phyloP scores from a whole-genome alignment of 2,888 invertebrate species.

The Drosophila melanocephala region DNA sequence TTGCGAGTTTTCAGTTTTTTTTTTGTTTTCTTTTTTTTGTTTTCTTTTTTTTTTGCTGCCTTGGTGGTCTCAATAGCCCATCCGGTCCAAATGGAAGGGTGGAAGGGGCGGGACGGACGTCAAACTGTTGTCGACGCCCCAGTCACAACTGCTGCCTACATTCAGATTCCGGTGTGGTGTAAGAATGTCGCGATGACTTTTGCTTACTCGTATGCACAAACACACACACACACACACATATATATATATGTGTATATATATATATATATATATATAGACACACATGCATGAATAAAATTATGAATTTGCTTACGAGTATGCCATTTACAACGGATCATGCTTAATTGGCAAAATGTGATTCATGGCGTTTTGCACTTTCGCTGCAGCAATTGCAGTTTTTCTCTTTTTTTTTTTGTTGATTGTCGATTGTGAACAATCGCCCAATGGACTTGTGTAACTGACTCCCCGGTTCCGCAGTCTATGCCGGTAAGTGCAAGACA shows the following conservation, averaged over 20 bases:
- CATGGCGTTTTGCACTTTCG: slow-evolving; percentile 78
- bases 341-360: slow-evolving; percentile 81
- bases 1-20: slow-evolving; percentile 31
- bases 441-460: slow-evolving; percentile 57
- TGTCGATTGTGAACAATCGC: slow-evolving; percentile 40
- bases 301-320: slow-evolving; percentile 63
- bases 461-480: slow-evolving; percentile 55
- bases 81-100: slow-evolving; percentile 56
- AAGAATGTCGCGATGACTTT: slow-evolving; percentile 72
- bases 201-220: slow-evolving; percentile 38
- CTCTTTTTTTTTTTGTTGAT: slow-evolving; percentile 2
- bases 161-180: slow-evolving; percentile 79
- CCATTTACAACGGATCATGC: slow-evolving; percentile 76
- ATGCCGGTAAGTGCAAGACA: slow-evolving; percentile 32
- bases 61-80: slow-evolving; percentile 81
- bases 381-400: slow-evolving; percentile 35
- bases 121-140: slow-evolving; percentile 76
- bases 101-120: slow-evolving; percentile 18
- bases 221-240: slow-evolving; percentile 2
- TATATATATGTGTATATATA: slow-evolving; percentile 42
- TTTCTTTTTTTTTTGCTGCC: slow-evolving; percentile 60
- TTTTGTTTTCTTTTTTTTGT: slow-evolving; percentile 28
- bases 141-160: slow-evolving; percentile 79
- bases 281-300: slow-evolving; percentile 43
- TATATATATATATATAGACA: slow-evolving; percentile 23